Evolutionary conservation across 2,113 vertebrate genomes (phyloP).

Genomic region (Poicephalus gulielmi): DNA sequence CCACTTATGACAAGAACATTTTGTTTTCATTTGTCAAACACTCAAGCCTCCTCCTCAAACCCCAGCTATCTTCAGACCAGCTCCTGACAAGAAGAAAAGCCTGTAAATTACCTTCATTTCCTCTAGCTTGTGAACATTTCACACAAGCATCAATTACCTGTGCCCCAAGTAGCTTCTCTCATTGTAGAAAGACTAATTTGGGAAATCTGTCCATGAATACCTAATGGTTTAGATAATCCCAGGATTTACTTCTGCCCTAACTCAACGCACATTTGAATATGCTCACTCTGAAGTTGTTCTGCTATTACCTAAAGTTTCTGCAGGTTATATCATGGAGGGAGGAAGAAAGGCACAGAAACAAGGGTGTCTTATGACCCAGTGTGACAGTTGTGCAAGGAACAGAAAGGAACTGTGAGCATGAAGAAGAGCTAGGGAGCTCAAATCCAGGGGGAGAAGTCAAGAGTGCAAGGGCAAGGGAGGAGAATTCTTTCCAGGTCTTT

Average conservation of each 20-base stretch:
- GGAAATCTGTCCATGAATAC: not conserved
- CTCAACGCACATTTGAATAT: not conserved
- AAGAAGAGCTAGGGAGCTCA: not conserved
- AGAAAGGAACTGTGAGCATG: not conserved
- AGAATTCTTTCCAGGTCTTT: not conserved
- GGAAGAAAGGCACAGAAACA: not conserved
- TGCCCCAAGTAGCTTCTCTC: not conserved
- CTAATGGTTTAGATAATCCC: not conserved
- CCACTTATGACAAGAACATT: not conserved
- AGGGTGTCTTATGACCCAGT: not conserved
- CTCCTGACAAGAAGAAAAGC: not conserved
- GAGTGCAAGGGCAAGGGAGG: rapidly evolving
- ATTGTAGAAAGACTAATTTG: not conserved
- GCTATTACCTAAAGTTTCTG: not conserved
- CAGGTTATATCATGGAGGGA: not conserved
- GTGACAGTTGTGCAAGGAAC: not conserved
- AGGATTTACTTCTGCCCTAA: not conserved
- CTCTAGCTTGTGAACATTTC: not conserved
- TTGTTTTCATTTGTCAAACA: not conserved
- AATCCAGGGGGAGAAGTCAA: not conserved
- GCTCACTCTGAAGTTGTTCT: not conserved
- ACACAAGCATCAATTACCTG: not conserved
- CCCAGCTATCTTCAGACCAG: not conserved
- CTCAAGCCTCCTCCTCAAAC: not conserved
- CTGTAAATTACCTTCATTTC: not conserved